Base-by-base conservation (phyloP, 92 coral and sea anemone genomes). In the Zoanthus solanderi region DNA sequence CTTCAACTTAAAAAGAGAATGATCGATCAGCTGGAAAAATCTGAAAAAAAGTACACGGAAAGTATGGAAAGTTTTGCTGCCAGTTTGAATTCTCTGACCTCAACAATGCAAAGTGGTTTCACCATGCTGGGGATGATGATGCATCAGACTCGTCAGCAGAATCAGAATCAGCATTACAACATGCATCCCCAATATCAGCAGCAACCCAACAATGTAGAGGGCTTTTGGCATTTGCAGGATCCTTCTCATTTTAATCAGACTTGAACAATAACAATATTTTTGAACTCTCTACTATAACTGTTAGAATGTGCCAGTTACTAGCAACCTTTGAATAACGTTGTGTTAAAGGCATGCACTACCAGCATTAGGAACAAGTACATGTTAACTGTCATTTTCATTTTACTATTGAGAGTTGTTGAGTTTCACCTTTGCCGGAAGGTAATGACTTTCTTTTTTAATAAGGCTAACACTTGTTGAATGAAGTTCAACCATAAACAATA, bases 161-260 rank as follows among this genome's bases (percentile, higher is more conserved):
- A 75, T 75, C 78, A 75, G 0, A 73, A 75, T 75, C 78, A 75
- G 5, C 52, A 29, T 18, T 76, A 86, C 75, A 76, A 76, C 89
- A 76, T 56, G 18, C 83, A 86, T 34, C 75, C 89, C 84, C 89
- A 86, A 76, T 76, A 86, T 76, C 89, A 86, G 83, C 89, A 74
- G 83, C 83, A 75, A 74, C 63, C 75, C 81, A 72, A 60, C 58
- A 53, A 54, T 44, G 61, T 17, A 18, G 60, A 52, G 12, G 78
- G 9, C 7, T 3, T 85, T 47, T 85, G 88, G 78, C 69, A 84
- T 23, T 86, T 86, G 83, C 83, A 86, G 83, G 83, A 86, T 86
- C 60, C 88, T 85, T 85, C 88, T 85, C 52, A 85, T 85, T 85
- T 28, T 31, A 10, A 85, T 85, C 4, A 85, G 48, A 7, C 83